These are phyloP conservation scores for Peromyscus attwateri DNA, from an alignment of 2,797 vertebrate species.

Conservation along the genomic window DNA sequence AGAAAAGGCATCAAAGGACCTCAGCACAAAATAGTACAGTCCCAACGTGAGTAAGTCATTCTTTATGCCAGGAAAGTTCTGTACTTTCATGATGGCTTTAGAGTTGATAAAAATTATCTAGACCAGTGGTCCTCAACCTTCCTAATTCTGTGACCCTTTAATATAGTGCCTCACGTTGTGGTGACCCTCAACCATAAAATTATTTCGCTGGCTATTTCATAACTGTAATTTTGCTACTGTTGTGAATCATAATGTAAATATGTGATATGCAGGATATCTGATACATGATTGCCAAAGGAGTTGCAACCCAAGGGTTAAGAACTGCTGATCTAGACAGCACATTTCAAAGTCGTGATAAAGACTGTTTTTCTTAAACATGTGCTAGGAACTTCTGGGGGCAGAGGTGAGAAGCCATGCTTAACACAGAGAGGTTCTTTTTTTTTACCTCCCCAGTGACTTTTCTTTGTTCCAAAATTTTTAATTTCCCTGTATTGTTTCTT, in stretches of 20 bases:
- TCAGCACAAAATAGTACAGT: neutral
- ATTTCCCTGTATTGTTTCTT: neutral
- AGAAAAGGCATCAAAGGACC: neutral
- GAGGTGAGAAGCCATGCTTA: too few relatives aligned
- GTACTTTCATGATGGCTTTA: neutral
- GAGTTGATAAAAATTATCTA: neutral
- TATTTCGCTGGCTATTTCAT: neutral
- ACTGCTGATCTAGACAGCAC: neutral
- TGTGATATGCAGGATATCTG: neutral
- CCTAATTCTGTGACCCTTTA: neutral
- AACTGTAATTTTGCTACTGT: neutral
- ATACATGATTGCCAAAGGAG: neutral
- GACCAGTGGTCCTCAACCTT: too few relatives aligned
- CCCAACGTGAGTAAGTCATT: neutral
- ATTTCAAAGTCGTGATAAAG: neutral
- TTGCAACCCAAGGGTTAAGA: neutral
- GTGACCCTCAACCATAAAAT: neutral
- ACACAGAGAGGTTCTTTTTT: neutral
- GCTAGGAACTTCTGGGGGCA: accelerated
- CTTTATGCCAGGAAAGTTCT: neutral
- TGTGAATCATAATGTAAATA: neutral
- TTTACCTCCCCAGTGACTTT: neutral
- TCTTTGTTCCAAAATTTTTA: constrained; percentile 9
- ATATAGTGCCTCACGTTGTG: neutral
- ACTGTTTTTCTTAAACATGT: neutral